phyloP scores from a whole-genome alignment of 1,140 invertebrate species.

The Saxidomus purpurata region DNA sequence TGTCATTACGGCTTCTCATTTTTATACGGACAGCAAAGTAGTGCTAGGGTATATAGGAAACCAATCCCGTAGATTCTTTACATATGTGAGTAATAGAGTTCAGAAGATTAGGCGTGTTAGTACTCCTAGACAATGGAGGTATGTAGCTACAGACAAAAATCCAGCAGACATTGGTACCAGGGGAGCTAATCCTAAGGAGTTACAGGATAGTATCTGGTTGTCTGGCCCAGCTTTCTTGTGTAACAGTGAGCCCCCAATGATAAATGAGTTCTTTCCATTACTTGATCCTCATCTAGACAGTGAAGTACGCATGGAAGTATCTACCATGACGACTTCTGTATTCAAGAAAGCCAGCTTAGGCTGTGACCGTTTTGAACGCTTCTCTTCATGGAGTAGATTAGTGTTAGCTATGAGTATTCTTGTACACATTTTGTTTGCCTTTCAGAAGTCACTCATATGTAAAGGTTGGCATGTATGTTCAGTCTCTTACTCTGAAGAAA shows the following conservation, averaged over 20 bases:
- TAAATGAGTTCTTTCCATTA: neutral
- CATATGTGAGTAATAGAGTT: slow-evolving; percentile 50
- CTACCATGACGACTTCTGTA: neutral
- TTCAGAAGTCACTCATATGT: neutral
- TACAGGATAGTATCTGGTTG: slow-evolving; percentile 37
- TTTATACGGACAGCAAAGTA: slow-evolving; percentile 65
- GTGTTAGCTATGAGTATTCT: slow-evolving; percentile 10
- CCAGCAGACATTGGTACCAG: slow-evolving; percentile 50
- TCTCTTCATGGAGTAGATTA: slow-evolving; percentile 60
- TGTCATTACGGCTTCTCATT: neutral
- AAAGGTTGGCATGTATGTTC: slow-evolving; percentile 65
- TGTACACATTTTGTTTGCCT: slow-evolving; percentile 59
- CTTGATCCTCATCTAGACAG: slow-evolving; percentile 2
- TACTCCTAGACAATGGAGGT: slow-evolving; percentile 37
- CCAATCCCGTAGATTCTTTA: slow-evolving; percentile 35
- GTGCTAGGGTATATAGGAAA: slow-evolving; percentile 62
- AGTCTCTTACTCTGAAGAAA: neutral
- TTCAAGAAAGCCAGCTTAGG: neutral
- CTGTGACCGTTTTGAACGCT: slow-evolving; percentile 43
- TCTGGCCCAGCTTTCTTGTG: slow-evolving; percentile 3
- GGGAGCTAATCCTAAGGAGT: neutral
- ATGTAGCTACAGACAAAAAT: slow-evolving; percentile 49
- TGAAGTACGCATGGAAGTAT: slow-evolving; percentile 17
- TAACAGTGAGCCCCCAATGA: neutral
- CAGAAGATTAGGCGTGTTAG: slow-evolving; percentile 37